These are phyloP conservation scores for Frankliniella fusca DNA, from an alignment of 2,888 invertebrate genomes.

Conservation along the genomic window DNA sequence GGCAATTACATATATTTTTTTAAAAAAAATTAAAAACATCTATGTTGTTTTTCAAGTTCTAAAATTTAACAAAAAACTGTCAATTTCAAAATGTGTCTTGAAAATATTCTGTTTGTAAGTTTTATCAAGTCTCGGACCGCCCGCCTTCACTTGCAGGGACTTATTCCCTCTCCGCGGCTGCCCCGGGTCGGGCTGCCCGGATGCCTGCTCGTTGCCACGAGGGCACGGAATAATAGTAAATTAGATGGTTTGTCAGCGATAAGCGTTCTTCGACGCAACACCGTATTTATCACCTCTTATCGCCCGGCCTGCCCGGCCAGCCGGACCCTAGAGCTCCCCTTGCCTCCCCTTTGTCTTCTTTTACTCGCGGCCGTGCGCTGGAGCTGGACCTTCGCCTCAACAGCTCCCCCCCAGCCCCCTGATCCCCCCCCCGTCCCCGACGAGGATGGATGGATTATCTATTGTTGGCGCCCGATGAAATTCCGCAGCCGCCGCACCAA, in stretches of 20 bases:
- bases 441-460: constrained; percentile 1
- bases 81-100: too few species aligned
- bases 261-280: constrained; percentile 10
- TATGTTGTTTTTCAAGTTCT: too few species aligned
- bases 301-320: not conserved
- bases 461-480: not conserved
- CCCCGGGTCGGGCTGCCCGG: not conserved
- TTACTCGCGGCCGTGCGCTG: not conserved
- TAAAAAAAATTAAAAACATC: too few species aligned
- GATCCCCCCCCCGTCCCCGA: not conserved
- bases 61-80: too few species aligned
- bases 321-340: not conserved
- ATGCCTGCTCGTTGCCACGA: not conserved
- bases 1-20: too few species aligned
- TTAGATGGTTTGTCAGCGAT: not conserved
- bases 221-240: constrained; percentile 18
- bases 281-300: constrained; percentile 24
- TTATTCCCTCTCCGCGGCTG: not conserved
- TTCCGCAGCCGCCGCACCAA: not conserved
- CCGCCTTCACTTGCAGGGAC: not conserved
- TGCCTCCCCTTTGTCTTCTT: not conserved
- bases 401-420: not conserved
- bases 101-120: not conserved
- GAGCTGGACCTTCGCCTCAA: constrained; percentile 10
- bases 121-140: not conserved